Base-by-base conservation (phyloP, 2,113 vertebrate species). In the Brachypteracias leptosomus region DNA sequence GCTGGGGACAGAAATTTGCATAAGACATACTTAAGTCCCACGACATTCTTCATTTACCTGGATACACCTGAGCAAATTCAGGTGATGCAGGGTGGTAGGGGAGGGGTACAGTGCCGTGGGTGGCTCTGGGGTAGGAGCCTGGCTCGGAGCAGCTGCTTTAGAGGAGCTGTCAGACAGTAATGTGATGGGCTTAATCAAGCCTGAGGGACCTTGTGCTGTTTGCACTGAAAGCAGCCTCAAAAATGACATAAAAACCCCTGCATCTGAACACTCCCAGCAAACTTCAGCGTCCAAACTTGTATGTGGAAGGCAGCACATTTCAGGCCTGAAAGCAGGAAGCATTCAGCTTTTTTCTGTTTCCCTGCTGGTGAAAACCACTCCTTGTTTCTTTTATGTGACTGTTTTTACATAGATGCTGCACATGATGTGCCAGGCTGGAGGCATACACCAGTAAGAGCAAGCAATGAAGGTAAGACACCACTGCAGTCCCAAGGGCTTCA, bases 71-170 rank as follows among this genome's bases (percentile, higher is more conserved):
- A 42, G 35, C 18, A 28, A 10, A 13, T 25, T 58, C 26, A 54
- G 62, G 59, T 1, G 7, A 18, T 7, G 35, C 1, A 1, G 25
- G 11, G 31, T 63, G 44, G 16, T 7, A 63, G 14, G 16, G 6
- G 21, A 72, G 21, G 31, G 28, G 16, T 26, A 14, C 0, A 2
- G 35, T 38, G 35, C 33, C 7, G 17, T 18, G 38, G 16, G 6
- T 31, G 25, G 59, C 52, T 55, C 19, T 28, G 58, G 38, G 29
- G 17, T 61, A 33, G 66, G 51, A 75, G 52, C 66, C 47, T 67
- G 42, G 10, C 11, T 40, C 33, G 77, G 65, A 33, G 70, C 73
- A 90, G 70, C 36, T 87, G 72, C 46, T 22, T 22, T 10, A 36
- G 40, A 74, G 58, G 33, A 73, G 51, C 47, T 71, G 65, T 35